These are phyloP conservation scores for Drosophila anomelani DNA, from an alignment of 2,888 invertebrate genomes.

Conservation along the genomic window DNA sequence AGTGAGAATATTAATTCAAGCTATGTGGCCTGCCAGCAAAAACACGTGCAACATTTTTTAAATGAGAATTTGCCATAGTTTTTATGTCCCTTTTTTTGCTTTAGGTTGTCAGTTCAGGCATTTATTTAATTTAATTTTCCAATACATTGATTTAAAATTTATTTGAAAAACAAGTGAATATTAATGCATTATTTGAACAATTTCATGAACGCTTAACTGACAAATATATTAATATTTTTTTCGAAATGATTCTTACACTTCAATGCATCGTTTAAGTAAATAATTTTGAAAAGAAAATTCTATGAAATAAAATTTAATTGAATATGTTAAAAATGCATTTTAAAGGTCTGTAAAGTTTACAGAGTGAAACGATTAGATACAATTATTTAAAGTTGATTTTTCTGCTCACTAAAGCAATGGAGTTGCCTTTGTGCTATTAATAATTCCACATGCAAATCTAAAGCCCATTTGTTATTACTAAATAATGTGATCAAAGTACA, in stretches of 20 bases:
- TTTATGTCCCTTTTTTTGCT: background rate
- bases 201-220: background rate
- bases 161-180: background rate
- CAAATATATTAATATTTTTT: too few species aligned
- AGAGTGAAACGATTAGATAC: too few species aligned
- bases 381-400: too few species aligned
- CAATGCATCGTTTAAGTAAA: background rate
- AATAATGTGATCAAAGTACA: too few species aligned
- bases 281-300: background rate
- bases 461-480: too few species aligned
- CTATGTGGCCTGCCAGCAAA: background rate
- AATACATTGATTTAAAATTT: background rate
- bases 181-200: background rate
- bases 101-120: background rate
- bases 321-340: too few species aligned
- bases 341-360: too few species aligned
- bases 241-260: background rate
- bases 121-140: background rate
- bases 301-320: background rate
- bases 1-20: constrained; percentile 3
- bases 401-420: too few species aligned
- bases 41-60: background rate
- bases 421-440: too few species aligned
- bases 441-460: too few species aligned
- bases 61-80: background rate